Base-by-base conservation (phyloP, 2,113 vertebrate genomes). In the Phyllopteryx taeniolatus region DNA sequence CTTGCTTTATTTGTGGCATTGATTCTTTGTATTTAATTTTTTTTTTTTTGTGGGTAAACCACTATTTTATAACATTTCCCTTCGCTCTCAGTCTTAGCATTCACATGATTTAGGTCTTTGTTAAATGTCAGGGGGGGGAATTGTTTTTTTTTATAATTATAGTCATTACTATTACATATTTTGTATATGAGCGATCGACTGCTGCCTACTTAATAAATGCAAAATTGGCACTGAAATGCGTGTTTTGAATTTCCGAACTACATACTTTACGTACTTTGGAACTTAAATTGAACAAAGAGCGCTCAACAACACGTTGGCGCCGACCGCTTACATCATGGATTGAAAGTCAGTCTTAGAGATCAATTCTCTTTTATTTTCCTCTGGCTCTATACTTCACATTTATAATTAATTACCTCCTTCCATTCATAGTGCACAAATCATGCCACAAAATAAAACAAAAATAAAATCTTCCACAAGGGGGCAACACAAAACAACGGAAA, bases 391-490 rank as follows among this genome's bases (percentile, higher is more conserved):
- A 35, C n/a, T 17, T 5, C 35, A 12, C 44, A 13, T 46, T 13
- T 46, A 46, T 13, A 46, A 12, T 57, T 4, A 27, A n/a, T 60
- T 10, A n/a, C 15, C 43, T 35, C 59, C 8, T 5, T 65, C 14
- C 51, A 8, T 31, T 68, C n/a, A 59, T 31, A 46, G 27, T n/a
- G 0, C 43, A 15, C 10, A 39, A 39, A 39, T 39, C 35, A 13
- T 46, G 10, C 44, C 13, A 46, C 8, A 46, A 46, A 46, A 46
- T 9, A 44, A 44, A 4, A n/a, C n/a, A n/a, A n/a, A n/a, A n/a
- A n/a, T n/a, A n/a, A n/a, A n/a, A n/a, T n/a, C 44, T 66, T 71
- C 73, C 74, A 85, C 68, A 65, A 33, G 85, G 62, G 64, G 81
- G 79, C 81, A 77, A 66, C 49, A 74, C 71, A 80, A 72, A 39